phyloP scores from a whole-genome alignment of 2,797 vertebrate species.

The Chromis chromis region DNA sequence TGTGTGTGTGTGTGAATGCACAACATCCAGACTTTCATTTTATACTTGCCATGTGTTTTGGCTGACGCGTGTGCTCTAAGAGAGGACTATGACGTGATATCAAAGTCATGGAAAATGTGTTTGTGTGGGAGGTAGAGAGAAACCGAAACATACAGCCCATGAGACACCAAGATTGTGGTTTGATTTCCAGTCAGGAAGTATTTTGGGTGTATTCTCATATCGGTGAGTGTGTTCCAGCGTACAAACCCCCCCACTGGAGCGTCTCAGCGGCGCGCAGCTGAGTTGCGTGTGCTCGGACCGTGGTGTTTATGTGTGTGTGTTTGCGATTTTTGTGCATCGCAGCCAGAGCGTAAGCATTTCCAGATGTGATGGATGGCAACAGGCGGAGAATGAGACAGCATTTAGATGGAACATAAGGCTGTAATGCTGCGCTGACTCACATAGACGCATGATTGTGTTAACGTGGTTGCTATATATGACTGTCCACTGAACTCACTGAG shows the following conservation, averaged over 20 bases:
- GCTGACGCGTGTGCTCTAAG: background rate
- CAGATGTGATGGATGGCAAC: slow-evolving; percentile 69
- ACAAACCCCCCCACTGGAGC: slow-evolving; percentile 10
- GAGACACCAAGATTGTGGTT: slow-evolving; percentile 12
- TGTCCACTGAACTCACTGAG: background rate
- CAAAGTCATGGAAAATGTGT: slow-evolving; percentile 3
- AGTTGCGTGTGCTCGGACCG: slow-evolving; percentile 24
- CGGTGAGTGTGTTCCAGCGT: slow-evolving; percentile 28
- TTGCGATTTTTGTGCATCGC: slow-evolving; percentile 44
- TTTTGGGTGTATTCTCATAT: slow-evolving; percentile 23
- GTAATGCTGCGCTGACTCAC: slow-evolving; percentile 45
- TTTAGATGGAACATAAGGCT: slow-evolving; percentile 14
- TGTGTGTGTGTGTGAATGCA: slow-evolving; percentile 19
- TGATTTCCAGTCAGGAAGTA: slow-evolving; percentile 27
- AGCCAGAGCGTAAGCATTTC: slow-evolving; percentile 59
- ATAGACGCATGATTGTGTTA: slow-evolving; percentile 5
- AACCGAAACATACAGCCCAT: background rate
- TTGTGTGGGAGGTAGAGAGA: background rate
- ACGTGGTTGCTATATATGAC: slow-evolving; percentile 16
- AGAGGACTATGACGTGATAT: slow-evolving; percentile 2
- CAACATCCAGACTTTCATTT: slow-evolving; percentile 35
- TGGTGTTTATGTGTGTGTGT: slow-evolving; percentile 29
- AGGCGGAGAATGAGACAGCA: slow-evolving; percentile 40
- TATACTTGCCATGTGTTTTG: slow-evolving; percentile 25
- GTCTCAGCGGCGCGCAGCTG: slow-evolving; percentile 42